These are phyloP conservation scores for Masticophis lateralis DNA, from an alignment of 2,797 vertebrate genomes.

Conservation along the genomic window DNA sequence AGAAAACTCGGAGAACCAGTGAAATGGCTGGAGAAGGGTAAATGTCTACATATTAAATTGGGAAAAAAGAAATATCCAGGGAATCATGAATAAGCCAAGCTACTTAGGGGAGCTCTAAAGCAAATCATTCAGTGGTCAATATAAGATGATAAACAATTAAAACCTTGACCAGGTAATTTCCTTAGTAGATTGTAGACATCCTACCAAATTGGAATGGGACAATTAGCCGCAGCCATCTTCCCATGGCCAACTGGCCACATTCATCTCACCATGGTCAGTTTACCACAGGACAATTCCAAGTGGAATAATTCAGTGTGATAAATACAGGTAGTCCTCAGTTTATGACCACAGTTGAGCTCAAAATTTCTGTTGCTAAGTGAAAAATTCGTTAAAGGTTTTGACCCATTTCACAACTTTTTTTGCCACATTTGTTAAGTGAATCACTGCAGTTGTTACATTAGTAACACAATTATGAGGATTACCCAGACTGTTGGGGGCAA, in stretches of 20 bases:
- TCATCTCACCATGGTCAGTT: neutral
- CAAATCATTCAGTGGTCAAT: neutral
- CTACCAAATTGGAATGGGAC: no score
- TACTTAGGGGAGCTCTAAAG: neutral
- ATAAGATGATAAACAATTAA: neutral
- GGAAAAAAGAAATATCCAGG: neutral
- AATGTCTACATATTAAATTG: neutral
- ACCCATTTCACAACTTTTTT: no score
- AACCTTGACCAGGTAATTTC: neutral
- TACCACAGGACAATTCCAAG: neutral
- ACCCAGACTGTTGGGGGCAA: no score
- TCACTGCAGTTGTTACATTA: no score
- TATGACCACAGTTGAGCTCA: no score
- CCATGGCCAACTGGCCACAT: no score
- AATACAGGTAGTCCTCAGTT: neutral
- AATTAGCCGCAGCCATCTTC: no score
- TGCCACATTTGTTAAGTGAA: no score
- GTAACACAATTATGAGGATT: no score
- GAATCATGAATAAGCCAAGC: neutral
- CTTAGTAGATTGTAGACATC: neutral
- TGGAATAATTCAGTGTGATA: neutral
- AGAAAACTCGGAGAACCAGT: neutral
- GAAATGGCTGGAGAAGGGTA: neutral
- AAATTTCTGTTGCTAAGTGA: no score
- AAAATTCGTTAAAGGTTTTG: no score